Base-by-base conservation (phyloP, 2,113 vertebrate genomes). In the Dendrocopos noguchii region DNA sequence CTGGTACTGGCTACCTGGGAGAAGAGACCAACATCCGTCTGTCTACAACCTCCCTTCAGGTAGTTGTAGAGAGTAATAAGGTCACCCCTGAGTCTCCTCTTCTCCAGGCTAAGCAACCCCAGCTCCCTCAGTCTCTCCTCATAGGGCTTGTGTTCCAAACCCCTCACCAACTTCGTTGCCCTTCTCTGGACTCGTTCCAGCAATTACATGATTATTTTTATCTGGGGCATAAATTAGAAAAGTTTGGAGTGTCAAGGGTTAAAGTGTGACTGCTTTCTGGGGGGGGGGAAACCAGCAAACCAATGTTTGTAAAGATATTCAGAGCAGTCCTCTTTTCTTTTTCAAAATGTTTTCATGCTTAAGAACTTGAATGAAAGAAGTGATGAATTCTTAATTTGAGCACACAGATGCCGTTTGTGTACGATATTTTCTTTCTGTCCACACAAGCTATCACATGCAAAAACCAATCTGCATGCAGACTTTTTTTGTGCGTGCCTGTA, bases 391-490 rank as follows among this genome's bases (percentile, higher is more conserved):
- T 87, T 80, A 80, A 82, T 85, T 91, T 90, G 65, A 83, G 65
- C 34, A 72, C 68, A 78, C 79, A 91, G 85, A 89, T 94, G 93
- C 76, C 83, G 82, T 90, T 95, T 78, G 44, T 70, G 28, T 88
- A 67, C 0, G 1, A 31, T 79, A 82, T 82, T 93, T 84, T 91
- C 89, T 87, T 95, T 88, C 66, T 93, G 79, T 92, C 84, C 78
- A 91, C 64, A 85, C 27, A 87, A 94, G 73, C 27, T 65, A 85
- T 87, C 82, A 83, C 92, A 91, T 46, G n/a, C 34, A 93, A 68
- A 68, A 89, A 91, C 2, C 18, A 80, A 72, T 90, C 73, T 81
- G 11, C 65, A 65, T 52, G 28, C 56, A 87, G 60, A 22, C 24
- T 21, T 91, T 67, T 67, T 91, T 90, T 10, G 3, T 71, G 50